Conservation (phyloP, 2,888 invertebrate species). For the Helobdella robusta region DNA sequence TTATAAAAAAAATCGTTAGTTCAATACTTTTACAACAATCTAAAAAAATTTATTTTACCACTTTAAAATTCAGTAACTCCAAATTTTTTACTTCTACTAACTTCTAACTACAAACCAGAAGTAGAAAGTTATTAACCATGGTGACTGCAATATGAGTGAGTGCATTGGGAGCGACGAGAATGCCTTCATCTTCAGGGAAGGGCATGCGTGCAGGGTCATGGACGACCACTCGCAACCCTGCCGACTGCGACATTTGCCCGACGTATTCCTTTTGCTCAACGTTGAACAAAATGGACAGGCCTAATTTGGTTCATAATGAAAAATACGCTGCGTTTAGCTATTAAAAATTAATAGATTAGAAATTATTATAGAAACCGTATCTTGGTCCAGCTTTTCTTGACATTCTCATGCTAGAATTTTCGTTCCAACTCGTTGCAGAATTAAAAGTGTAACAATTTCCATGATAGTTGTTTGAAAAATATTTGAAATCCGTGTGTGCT, state of each 20-base stretch:
- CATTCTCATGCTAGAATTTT: neutral
- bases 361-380: too few species aligned
- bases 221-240: constrained; percentile 32
- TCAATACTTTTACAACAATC: too few species aligned
- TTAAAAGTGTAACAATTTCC: constrained; percentile 32
- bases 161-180: constrained; percentile 18
- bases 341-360: too few species aligned
- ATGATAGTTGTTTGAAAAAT: constrained; percentile 26
- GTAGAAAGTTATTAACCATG: too few species aligned
- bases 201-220: constrained; percentile 31
- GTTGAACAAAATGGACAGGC: constrained; percentile 31
- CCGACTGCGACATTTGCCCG: constrained; percentile 29
- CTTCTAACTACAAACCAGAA: too few species aligned
- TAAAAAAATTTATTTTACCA: too few species aligned
- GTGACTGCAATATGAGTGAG: constrained; percentile 24
- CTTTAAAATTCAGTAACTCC: too few species aligned
- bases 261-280: constrained; percentile 33
- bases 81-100: too few species aligned
- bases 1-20: too few species aligned
- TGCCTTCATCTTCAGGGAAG: constrained; percentile 34
- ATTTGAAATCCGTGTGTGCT: constrained; percentile 28
- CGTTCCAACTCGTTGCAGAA: constrained; percentile 18
- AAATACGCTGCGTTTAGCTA: too few species aligned
- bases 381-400: constrained; percentile 22
- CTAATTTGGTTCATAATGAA: constrained; percentile 21